Evolutionary conservation across 2,888 invertebrate species (phyloP).

Genomic region (Anthoptus insignis): DNA sequence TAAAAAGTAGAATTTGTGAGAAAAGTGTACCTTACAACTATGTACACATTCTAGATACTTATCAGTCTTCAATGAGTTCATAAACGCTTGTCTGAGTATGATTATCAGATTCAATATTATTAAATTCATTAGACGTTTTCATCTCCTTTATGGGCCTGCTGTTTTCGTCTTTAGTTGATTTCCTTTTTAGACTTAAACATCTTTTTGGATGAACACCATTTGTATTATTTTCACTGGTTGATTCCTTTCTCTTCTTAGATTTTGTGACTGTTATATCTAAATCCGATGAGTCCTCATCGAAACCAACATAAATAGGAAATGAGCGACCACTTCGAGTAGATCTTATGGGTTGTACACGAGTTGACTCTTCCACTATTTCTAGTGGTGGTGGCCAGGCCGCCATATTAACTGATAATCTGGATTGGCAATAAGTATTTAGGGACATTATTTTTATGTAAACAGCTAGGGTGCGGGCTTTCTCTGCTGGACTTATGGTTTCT

Average conservation of each 20-base stretch:
- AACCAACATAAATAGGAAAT: constrained; percentile 75
- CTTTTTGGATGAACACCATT: constrained; percentile 69
- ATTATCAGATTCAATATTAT: constrained; percentile 33
- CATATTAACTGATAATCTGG: constrained; percentile 70
- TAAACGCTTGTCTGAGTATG: constrained; percentile 32
- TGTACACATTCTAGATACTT: constrained; percentile 9
- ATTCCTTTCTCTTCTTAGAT: constrained; percentile 74
- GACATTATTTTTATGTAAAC: constrained; percentile 81
- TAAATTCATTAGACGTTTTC: constrained; percentile 53
- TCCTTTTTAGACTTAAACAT: constrained; percentile 74
- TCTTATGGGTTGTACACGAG: constrained; percentile 68
- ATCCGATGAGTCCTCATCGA: constrained; percentile 80
- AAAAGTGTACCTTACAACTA: constrained; percentile 1
- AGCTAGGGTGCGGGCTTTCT: constrained; percentile 75
- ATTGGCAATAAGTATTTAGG: constrained; percentile 74
- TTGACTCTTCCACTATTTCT: constrained; percentile 76
- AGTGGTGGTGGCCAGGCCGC: constrained; percentile 77
- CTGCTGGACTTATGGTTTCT: constrained; percentile 65
- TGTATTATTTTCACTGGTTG: constrained; percentile 63
- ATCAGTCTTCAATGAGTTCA: constrained; percentile 39
- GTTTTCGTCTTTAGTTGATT: constrained; percentile 72
- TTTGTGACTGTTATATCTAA: constrained; percentile 74
- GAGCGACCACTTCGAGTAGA: constrained; percentile 79
- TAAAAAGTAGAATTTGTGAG: not conserved
- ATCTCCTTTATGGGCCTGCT: constrained; percentile 65